A percentile compares a stretch with the other conserved stretches of the same genome.
Evolutionary conservation across 2,797 vertebrate species (phyloP).

Genomic region (Acanthis flammea): DNA sequence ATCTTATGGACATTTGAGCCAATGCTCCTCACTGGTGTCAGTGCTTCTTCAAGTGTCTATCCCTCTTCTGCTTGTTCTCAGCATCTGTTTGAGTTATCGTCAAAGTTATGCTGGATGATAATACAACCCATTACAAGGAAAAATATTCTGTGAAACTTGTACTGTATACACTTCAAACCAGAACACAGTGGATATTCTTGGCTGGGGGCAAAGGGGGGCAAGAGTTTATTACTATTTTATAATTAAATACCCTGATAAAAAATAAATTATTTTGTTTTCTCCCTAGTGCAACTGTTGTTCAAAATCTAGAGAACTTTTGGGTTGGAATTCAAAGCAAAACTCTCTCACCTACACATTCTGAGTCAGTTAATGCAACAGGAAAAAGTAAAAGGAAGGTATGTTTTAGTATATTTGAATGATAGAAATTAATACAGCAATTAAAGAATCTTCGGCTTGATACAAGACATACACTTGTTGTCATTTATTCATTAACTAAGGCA

Average conservation of each 20-base stretch:
- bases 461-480: not conserved
- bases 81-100: not conserved
- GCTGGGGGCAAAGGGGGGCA: accelerated
- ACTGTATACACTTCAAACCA: not conserved
- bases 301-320: slow-evolving; percentile 66
- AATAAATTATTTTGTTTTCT: not conserved
- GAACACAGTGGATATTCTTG: not conserved
- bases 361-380: slow-evolving; percentile 12
- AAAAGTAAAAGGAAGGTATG: slow-evolving; percentile 69
- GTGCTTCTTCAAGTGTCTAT: not conserved
- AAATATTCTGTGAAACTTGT: not conserved
- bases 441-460: not conserved
- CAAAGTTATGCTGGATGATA: not conserved
- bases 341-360: not conserved
- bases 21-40: not conserved
- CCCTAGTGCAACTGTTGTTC: slow-evolving; percentile 62
- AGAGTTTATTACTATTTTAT: not conserved
- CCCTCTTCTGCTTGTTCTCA: not conserved
- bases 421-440: not conserved
- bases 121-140: not conserved
- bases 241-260: not conserved
- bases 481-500: not conserved
- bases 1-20: not conserved
- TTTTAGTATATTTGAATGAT: not conserved
- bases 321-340: slow-evolving; percentile 48